Evolutionary conservation across 2,113 vertebrate species (phyloP).

Genomic region (Coturnix japonica): DNA sequence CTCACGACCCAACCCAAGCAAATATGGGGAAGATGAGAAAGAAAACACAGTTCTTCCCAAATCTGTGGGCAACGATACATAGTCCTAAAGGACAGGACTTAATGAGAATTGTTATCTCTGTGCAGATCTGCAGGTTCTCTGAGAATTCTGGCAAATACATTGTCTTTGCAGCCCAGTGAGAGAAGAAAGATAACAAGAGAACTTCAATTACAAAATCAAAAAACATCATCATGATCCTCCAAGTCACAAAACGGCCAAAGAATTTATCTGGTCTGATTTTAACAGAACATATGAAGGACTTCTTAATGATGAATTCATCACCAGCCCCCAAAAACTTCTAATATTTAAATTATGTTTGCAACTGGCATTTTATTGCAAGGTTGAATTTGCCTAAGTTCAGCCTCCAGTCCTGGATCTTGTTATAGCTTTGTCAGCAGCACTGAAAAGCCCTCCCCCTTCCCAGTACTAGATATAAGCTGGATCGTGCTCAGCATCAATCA

Average conservation of each 20-base stretch:
- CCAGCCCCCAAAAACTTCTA: neutral
- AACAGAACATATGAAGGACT: neutral
- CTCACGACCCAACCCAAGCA: neutral
- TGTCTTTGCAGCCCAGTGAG: neutral
- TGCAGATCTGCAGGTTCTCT: neutral
- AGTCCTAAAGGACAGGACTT: conserved; percentile 43
- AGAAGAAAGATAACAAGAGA: neutral
- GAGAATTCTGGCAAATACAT: conserved; percentile 12
- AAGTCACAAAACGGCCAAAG: neutral
- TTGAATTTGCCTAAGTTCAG: conserved; percentile 20
- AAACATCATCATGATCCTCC: neutral
- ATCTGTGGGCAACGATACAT: neutral
- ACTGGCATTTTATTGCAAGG: neutral
- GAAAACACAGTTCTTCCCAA: neutral
- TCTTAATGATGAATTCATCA: neutral
- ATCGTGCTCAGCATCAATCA: conserved; percentile 59
- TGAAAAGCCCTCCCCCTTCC: neutral
- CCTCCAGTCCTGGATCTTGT: conserved; percentile 8
- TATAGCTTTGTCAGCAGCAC: conserved; percentile 21
- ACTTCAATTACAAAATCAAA: neutral
- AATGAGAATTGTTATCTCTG: conserved; percentile 23
- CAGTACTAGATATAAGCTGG: conserved; percentile 43
- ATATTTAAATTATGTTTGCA: neutral
- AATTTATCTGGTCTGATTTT: neutral
- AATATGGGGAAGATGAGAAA: neutral